Conservation (phyloP, 2,113 vertebrate species). For the Anolis carolinensis region DNA sequence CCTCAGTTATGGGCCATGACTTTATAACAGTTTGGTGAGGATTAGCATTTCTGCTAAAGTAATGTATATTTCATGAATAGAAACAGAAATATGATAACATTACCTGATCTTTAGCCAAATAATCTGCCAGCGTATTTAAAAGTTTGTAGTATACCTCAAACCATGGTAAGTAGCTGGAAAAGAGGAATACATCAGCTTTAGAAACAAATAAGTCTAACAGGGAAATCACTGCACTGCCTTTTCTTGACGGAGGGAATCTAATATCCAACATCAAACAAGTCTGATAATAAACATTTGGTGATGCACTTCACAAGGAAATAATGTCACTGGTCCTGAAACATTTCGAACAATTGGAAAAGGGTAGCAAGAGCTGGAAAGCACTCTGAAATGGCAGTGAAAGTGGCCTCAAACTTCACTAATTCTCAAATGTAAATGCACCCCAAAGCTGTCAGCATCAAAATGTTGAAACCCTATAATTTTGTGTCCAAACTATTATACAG, state of each 20-base stretch:
- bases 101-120: conserved; percentile 95
- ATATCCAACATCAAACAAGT: too few relatives aligned
- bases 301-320: neutral
- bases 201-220: conserved; percentile 3
- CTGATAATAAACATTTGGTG: neutral
- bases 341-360: neutral
- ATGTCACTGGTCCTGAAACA: neutral
- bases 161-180: conserved; percentile 94
- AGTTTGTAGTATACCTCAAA: conserved; percentile 99
- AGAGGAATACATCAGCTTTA: conserved; percentile 32
- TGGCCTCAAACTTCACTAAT: neutral
- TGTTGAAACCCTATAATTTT: neutral
- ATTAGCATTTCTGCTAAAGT: neutral
- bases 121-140: conserved; percentile 95
- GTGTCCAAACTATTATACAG: neutral
- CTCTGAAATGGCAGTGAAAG: neutral
- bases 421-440: too few relatives aligned
- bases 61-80: conserved; percentile 21
- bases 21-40: neutral
- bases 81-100: conserved; percentile 38
- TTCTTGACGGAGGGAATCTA: neutral
- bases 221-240: neutral
- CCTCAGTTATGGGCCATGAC: neutral
- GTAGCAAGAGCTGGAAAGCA: neutral
- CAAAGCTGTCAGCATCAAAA: neutral